Conservation (phyloP, 2,888 invertebrate species). For the Apoda limacodes region DNA sequence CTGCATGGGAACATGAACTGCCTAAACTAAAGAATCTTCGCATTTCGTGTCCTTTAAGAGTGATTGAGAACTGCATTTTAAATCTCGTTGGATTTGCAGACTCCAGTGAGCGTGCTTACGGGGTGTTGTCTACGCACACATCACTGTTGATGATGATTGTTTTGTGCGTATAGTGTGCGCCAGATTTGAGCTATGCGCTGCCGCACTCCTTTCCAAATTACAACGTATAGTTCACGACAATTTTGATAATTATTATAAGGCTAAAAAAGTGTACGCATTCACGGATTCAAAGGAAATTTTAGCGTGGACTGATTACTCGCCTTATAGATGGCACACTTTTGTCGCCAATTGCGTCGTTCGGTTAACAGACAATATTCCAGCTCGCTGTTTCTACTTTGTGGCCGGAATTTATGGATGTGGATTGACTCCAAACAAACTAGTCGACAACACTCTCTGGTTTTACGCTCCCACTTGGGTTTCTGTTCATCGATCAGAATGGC, state of each 20-base stretch:
- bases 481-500: too few species aligned
- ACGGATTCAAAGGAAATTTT: constrained; percentile 8
- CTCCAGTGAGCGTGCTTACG: too few species aligned
- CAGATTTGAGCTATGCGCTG: constrained; percentile 4
- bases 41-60: too few species aligned
- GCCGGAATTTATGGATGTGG: constrained; percentile 9
- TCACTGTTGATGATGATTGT: too few species aligned
- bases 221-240: constrained; percentile 1
- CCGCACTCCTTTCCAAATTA: constrained; percentile 1
- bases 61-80: too few species aligned
- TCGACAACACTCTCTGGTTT: too few species aligned
- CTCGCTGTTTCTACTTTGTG: constrained; percentile 3
- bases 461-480: too few species aligned
- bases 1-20: too few species aligned
- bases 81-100: too few species aligned
- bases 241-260: background rate
- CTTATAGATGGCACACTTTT: constrained; percentile 11
- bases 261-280: constrained; percentile 3
- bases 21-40: too few species aligned
- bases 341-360: constrained; percentile 7
- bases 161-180: too few species aligned
- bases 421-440: constrained; percentile 6
- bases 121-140: too few species aligned
- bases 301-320: constrained; percentile 9
- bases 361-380: background rate